Evolutionary conservation across 2,888 invertebrate genomes (phyloP), one percentile per base, ranked within the genome.

Genomic region (Ectemnius lituratus): DNA sequence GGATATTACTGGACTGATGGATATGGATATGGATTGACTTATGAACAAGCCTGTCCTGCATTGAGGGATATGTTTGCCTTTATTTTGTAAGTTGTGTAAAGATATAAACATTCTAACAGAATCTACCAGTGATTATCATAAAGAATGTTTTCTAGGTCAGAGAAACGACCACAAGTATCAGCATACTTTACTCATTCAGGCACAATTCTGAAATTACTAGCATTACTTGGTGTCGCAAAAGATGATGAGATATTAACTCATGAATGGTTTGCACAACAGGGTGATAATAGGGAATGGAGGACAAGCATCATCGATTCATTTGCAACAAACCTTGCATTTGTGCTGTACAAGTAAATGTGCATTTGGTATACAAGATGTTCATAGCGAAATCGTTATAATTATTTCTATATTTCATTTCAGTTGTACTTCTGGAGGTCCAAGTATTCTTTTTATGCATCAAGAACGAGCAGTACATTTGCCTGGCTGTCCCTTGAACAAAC

Each of bases 111-210:
- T 3, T 18, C 59, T 14, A n/a, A 58, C 56, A 47, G 58, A 58
- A n/a, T 0, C 59, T 69, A 67, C 59, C 52, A 62, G 47, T 23
- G 23, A 6, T 27, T 59, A 62, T 61, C 27, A 46, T 18, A 52
- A 2, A 16, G 14, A 52, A 52, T 45, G 5, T 49, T 16, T 56
- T 37, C 71, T 57, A 78, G 90, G 49, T 80, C 80, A 13, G 37
- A 78, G 2, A 67, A 84, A 16, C 88, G 89, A 2, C 85, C 91
- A n/a, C 92, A 91, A 78, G 93, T 93, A 37, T 93, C 93, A 37
- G 94, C 95, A 79, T 94, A 96, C 84, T 97, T 97, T 87, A 94
- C 96, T 0, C 97, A 97, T 91, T 97, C 97, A 0, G 97, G 97
- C 2, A 94, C 96, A 0, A 87, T 97, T 58, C 91, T 97, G 45